phyloP scores from a whole-genome alignment of 2,797 vertebrate genomes.

The Coreius guichenoti region DNA sequence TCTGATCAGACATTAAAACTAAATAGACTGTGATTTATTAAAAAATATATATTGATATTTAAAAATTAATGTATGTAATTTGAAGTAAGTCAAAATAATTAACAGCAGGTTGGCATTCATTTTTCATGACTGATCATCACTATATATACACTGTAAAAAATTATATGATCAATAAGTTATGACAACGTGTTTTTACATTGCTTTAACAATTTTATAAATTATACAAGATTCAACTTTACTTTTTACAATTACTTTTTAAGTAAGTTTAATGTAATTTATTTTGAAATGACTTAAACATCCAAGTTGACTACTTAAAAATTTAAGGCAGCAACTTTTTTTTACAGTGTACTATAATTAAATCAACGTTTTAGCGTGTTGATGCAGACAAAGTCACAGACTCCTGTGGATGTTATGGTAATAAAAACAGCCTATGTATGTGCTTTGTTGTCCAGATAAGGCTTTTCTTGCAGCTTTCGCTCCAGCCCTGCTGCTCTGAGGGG shows the following conservation, averaged over 20 bases:
- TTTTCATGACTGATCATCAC: not conserved
- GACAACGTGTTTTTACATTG: too few relatives aligned
- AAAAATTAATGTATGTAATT: not conserved
- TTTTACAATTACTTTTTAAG: too few relatives aligned
- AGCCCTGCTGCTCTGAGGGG: slow-evolving; percentile 60
- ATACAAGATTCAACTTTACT: too few relatives aligned
- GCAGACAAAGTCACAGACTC: not conserved
- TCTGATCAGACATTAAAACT: not conserved
- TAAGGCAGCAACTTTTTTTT: too few relatives aligned
- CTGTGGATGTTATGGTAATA: not conserved
- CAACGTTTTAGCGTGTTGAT: not conserved
- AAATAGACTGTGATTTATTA: not conserved
- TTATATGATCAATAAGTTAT: too few relatives aligned
- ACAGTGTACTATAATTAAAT: not conserved
- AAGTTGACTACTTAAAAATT: too few relatives aligned
- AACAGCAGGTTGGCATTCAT: not conserved
- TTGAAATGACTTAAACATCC: too few relatives aligned
- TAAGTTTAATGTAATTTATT: too few relatives aligned
- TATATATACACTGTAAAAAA: not conserved
- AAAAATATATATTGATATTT: not conserved
- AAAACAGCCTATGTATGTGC: not conserved
- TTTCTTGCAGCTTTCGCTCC: slow-evolving; percentile 42
- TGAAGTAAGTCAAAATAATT: not conserved
- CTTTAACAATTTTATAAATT: too few relatives aligned
- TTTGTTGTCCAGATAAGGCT: slow-evolving; percentile 40